Conservation (phyloP, 2,113 vertebrate species). For the Cisticola juncidis region DNA sequence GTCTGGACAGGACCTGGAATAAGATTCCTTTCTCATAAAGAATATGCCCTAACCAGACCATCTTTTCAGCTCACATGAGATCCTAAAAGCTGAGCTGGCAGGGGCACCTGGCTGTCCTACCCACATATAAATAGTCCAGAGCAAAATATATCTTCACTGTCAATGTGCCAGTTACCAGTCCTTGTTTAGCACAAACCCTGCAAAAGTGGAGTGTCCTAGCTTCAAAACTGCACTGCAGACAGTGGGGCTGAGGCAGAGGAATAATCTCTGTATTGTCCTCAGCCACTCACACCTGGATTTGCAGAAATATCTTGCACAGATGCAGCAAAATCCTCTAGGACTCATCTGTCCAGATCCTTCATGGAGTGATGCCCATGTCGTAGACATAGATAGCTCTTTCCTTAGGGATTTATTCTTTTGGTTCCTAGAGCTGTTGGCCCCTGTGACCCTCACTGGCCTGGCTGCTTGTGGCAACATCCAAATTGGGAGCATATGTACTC, state of each 20-base stretch:
- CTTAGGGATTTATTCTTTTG: background rate
- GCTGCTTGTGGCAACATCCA: background rate
- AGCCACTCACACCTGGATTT: background rate
- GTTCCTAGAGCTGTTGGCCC: background rate
- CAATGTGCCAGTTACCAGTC: background rate
- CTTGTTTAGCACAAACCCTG: background rate
- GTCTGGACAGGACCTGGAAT: background rate
- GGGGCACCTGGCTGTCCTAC: background rate
- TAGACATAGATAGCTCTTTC: accelerated
- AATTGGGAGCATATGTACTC: background rate
- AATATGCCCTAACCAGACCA: background rate
- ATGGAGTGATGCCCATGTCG: background rate
- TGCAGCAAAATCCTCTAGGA: background rate
- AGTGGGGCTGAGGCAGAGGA: background rate
- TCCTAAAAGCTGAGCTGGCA: background rate
- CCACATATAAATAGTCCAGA: background rate
- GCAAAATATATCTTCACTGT: background rate
- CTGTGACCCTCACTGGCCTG: background rate
- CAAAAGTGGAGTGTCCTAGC: background rate
- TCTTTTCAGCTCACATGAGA: background rate
- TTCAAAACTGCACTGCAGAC: background rate
- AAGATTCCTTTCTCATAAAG: background rate
- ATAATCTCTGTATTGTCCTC: background rate
- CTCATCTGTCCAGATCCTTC: background rate
- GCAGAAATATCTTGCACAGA: background rate